Evolutionary conservation across 2,113 vertebrate species (phyloP), one percentile per base, ranked within the genome.

Genomic region (Seriola dumerili): DNA sequence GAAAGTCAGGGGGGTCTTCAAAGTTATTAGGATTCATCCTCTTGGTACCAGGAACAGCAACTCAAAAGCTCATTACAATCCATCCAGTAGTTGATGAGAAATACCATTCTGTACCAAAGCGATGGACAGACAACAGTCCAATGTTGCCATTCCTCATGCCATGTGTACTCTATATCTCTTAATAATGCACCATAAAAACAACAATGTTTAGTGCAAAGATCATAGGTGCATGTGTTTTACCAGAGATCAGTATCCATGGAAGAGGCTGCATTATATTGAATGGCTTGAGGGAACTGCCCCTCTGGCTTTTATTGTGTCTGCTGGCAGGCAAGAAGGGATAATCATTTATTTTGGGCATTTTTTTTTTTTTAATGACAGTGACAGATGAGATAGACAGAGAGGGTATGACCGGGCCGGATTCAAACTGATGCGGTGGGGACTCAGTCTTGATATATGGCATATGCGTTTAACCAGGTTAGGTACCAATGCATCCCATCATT

Each of bases 341-440:
- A 89, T 83, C 34, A 42, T 72, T 86, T 86, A 42, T 8, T 8
- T 10, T 42, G 6, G 40, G 40, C 40, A 42, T 42, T 42, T 42
- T 42, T 8, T 23, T 23, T 5, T 8, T 8, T 42, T 8, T 10
- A 42, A 42, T 42, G 40, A 42, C 40, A 42, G 10, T 42, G 40
- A 10, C 40, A 42, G 8, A 9, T 8, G 40, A 42, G 5, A 36
- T 36, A 36, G 10, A 11, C 40, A 42, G 40, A 42, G 40, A 42
- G 8, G 40, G 38, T 5, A 42, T 42, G 40, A 42, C 40, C 2
- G 40, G 40, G 40, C 40, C 9, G 40, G 40, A 42, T 42, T 11
- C 40, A 42, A 42, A 42, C 40, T 42, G 40, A 7, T 42, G 40
- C 10, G 40, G 40, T 42, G 40, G 9, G 10, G 8, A 42, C 40